Conservation (phyloP, 2,113 vertebrate genomes). For the Orcinus orca region DNA sequence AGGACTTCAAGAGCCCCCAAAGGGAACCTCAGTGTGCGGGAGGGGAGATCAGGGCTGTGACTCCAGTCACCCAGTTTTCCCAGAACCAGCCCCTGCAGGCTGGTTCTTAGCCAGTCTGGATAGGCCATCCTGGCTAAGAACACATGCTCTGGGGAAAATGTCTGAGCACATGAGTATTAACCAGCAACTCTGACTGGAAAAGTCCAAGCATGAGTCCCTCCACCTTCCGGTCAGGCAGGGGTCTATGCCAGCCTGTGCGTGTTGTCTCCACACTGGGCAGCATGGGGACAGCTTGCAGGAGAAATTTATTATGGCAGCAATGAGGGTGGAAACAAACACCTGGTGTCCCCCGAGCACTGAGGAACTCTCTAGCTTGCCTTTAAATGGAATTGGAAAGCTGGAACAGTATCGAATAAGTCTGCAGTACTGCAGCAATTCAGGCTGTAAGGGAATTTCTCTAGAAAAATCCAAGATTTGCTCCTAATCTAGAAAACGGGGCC, state of each 20-base stretch:
- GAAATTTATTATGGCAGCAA: not conserved
- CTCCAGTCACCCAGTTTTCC: fast-evolving
- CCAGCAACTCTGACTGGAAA: not conserved
- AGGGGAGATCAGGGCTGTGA: not conserved
- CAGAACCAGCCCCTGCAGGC: no score
- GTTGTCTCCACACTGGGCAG: fast-evolving
- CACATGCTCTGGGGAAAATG: not conserved
- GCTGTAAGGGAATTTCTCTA: not conserved
- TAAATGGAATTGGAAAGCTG: not conserved
- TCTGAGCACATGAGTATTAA: not conserved
- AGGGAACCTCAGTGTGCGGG: fast-evolving
- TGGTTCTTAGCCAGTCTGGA: not conserved
- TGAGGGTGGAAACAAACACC: not conserved
- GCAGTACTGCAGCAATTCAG: not conserved
- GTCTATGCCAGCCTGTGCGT: not conserved
- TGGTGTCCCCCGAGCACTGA: not conserved
- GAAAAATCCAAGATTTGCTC: not conserved
- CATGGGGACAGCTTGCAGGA: not conserved
- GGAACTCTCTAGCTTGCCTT: not conserved
- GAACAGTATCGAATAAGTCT: not conserved
- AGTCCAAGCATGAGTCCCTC: not conserved
- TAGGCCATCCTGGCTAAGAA: not conserved
- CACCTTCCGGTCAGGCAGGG: not conserved
- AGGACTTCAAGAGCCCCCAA: not conserved
- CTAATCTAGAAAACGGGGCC: not conserved